Conservation (phyloP, 2,797 vertebrate species). For the Sphenopsis melanotis region DNA sequence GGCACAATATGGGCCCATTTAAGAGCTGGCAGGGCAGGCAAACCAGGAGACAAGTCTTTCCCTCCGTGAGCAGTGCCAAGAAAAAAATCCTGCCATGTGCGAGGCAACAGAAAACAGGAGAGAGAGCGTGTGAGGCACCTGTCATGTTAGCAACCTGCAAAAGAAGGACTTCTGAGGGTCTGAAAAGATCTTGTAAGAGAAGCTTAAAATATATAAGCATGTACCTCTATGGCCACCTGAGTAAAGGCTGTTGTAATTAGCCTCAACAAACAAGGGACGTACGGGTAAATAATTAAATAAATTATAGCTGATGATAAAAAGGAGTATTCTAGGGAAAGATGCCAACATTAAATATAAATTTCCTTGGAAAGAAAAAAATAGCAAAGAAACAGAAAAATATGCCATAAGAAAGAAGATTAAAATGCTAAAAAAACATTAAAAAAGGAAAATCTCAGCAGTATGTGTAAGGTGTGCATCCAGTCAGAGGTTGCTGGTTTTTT, state of each 20-base stretch:
- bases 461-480: rapidly evolving
- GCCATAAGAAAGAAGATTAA: neutral
- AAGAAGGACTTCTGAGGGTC: neutral
- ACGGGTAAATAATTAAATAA: neutral
- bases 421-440: neutral
- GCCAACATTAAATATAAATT: conserved; percentile 13
- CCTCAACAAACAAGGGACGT: neutral
- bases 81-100: neutral
- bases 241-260: neutral
- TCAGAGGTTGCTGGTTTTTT: neutral
- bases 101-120: neutral
- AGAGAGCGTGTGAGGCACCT: neutral
- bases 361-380: neutral
- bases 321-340: neutral
- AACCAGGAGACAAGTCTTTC: rapidly evolving
- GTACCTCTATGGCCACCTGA: neutral
- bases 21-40: neutral
- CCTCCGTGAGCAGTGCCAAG: neutral
- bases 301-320: neutral
- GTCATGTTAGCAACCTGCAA: neutral
- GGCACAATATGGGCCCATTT: neutral
- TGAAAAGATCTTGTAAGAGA: neutral
- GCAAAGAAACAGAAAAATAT: neutral
- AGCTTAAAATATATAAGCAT: neutral
- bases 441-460: neutral